Percentiles rank a stretch among this genome's conserved stretches.
Conservation (phyloP, 2,797 vertebrate species). For the Lagothrix lagotricha region DNA sequence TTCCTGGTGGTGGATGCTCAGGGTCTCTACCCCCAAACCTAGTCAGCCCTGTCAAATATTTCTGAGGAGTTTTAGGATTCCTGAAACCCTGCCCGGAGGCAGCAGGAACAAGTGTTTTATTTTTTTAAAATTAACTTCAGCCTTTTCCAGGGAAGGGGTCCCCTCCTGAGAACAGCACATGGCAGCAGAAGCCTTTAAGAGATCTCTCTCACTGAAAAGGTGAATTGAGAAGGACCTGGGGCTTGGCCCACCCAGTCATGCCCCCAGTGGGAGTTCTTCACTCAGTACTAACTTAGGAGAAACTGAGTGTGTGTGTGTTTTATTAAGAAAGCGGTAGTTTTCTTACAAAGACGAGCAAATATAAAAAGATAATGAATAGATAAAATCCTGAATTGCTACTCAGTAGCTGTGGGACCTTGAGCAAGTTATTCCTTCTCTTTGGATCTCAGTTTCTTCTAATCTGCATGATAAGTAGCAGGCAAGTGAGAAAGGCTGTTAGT, state of each 20-base stretch:
- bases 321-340: background rate
- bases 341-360: background rate
- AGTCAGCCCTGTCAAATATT: background rate
- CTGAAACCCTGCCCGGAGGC: background rate
- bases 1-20: background rate
- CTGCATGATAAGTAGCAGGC: background rate
- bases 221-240: background rate
- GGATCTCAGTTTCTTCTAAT: background rate
- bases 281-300: background rate
- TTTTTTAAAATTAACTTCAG: background rate
- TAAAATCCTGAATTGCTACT: background rate
- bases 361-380: background rate
- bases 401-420: background rate
- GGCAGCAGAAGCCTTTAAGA: background rate
- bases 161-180: background rate
- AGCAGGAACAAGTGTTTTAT: background rate
- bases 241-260: background rate
- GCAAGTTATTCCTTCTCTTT: background rate
- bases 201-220: background rate
- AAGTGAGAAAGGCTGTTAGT: background rate
- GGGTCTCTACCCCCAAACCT: background rate
- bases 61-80: background rate
- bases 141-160: background rate
- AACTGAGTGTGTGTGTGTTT: background rate
- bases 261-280: background rate